A percentile compares a stretch with the other conserved stretches of the same genome.
These are phyloP conservation scores for Clinocottus analis DNA, from an alignment of 2,113 vertebrate genomes.

Conservation along the genomic window DNA sequence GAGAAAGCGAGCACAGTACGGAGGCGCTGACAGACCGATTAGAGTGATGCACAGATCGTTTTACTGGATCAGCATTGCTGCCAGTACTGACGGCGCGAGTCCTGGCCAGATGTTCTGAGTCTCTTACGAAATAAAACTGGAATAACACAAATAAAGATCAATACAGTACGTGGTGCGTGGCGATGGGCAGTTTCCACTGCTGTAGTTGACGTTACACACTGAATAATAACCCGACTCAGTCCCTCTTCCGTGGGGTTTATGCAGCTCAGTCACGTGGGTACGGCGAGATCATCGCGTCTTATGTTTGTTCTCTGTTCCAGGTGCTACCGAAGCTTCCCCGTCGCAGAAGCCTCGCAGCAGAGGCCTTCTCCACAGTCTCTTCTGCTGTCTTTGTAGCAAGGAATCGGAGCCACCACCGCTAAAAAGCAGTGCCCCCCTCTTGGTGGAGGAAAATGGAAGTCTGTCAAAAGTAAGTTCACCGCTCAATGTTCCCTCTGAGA, in stretches of 20 bases:
- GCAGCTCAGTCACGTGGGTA: not conserved
- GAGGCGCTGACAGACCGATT: conserved; percentile 22
- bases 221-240: not conserved
- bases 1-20: conserved; percentile 21
- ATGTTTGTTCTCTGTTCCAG: conserved; percentile 56
- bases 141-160: not conserved
- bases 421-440: conserved; percentile 85
- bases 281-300: not conserved
- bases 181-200: not conserved
- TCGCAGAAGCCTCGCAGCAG: conserved; percentile 85
- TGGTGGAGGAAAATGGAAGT: conserved; percentile 86
- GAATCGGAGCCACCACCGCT: conserved; percentile 80
- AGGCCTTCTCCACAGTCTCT: conserved; percentile 85
- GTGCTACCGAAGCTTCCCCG: conserved; percentile 72
- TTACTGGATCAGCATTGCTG: not conserved
- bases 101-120: not conserved
- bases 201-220: not conserved
- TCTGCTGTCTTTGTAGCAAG: conserved; percentile 87
- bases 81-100: not conserved
- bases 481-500: not conserved
- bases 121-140: not conserved
- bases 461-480: conserved; percentile 83
- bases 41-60: conserved; percentile 25
- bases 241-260: not conserved
- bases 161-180: not conserved